Evolutionary conservation across 2,797 vertebrate species (phyloP).

Genomic region (Poeciliopsis paucimaculata): DNA sequence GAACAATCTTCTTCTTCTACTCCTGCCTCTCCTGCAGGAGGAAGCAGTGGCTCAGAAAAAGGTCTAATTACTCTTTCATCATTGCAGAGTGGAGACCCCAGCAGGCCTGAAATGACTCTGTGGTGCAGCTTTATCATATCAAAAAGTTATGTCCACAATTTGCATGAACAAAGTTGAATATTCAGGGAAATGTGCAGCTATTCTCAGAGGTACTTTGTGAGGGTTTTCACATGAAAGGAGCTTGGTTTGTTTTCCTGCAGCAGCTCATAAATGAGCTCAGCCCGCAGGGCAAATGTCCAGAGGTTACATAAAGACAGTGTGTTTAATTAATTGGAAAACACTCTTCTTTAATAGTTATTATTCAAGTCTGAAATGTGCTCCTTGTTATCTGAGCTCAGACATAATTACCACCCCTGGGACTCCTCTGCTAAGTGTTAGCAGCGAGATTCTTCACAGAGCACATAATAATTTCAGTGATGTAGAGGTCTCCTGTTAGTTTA

Average conservation of each 20-base stretch:
- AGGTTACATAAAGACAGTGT: constrained; percentile 89
- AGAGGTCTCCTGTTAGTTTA: constrained; percentile 9
- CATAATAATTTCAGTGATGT: constrained; percentile 51
- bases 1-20: constrained; percentile 20
- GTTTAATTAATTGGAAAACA: constrained; percentile 97
- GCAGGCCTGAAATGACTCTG: constrained; percentile 26
- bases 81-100: constrained; percentile 10
- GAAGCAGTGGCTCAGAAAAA: constrained; percentile 32
- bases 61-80: constrained; percentile 45
- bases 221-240: constrained; percentile 65
- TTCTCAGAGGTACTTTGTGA: constrained; percentile 53
- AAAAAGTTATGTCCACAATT: constrained; percentile 53
- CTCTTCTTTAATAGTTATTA: constrained; percentile 85
- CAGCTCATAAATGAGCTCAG: constrained; percentile 86
- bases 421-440: constrained; percentile 87
- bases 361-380: constrained; percentile 83
- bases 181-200: constrained; percentile 31
- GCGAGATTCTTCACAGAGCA: constrained; percentile 68
- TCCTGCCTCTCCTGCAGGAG: constrained; percentile 15
- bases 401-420: constrained; percentile 93
- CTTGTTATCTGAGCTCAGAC: constrained; percentile 88
- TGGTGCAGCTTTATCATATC: constrained; percentile 34
- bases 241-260: constrained; percentile 71
- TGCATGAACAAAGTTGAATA: constrained; percentile 56
- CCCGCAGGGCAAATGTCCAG: constrained; percentile 90